Percentiles rank a stretch among this genome's conserved stretches.
Evolutionary conservation across 2,113 vertebrate genomes (phyloP).

Genomic region (Chionomys nivalis): DNA sequence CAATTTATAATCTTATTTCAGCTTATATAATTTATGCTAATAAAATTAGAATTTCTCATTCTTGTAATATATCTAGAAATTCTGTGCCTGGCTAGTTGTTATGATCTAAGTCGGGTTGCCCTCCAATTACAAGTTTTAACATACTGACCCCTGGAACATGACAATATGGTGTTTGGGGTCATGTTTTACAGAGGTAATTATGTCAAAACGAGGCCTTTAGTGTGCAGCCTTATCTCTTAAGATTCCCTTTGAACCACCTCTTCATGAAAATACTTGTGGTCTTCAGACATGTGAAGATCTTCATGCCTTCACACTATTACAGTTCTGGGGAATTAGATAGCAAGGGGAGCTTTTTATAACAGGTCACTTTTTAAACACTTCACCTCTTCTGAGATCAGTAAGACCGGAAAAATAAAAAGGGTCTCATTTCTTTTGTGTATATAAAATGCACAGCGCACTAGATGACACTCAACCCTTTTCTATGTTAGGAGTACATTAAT

Average conservation of each 20-base stretch:
- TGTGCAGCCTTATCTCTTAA: background rate
- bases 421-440: background rate
- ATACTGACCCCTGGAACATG: background rate
- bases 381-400: background rate
- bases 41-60: conserved; percentile 19
- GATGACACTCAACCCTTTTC: background rate
- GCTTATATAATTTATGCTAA: background rate
- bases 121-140: background rate
- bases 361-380: background rate
- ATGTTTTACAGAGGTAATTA: background rate
- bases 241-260: background rate
- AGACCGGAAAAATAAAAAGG: background rate
- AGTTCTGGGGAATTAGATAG: background rate
- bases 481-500: background rate
- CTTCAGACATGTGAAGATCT: background rate
- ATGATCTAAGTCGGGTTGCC: background rate
- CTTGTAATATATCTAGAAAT: background rate
- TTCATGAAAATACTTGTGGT: background rate
- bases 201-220: background rate
- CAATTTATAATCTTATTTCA: background rate
- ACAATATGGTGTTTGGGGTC: background rate
- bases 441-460: background rate
- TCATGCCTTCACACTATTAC: background rate
- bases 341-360: background rate
- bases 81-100: background rate